Conservation (phyloP, 2,797 vertebrate species). For the Adrianichthys oophorus region DNA sequence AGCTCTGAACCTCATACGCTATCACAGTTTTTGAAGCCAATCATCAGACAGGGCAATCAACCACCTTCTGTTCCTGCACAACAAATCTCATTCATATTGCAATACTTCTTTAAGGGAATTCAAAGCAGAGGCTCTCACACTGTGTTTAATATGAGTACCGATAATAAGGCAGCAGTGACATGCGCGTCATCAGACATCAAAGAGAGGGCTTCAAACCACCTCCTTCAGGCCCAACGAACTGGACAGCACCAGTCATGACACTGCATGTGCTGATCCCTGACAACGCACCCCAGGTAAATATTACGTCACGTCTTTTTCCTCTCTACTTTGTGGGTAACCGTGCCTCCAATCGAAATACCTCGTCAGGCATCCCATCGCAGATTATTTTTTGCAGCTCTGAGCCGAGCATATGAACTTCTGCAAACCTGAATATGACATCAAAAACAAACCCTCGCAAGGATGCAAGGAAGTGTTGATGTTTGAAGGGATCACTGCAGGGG, state of each 20-base stretch:
- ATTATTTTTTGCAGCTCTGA: constrained; percentile 3
- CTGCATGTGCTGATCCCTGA: constrained; percentile 6
- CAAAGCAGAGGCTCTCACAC: constrained; percentile 36
- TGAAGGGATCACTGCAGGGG: neutral
- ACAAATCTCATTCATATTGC: constrained; percentile 63
- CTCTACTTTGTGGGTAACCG: constrained; percentile 4
- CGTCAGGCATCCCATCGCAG: constrained; percentile 9
- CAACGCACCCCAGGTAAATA: constrained; percentile 13
- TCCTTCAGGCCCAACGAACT: constrained; percentile 31
- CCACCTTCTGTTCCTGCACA: constrained; percentile 30
- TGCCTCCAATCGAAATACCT: constrained; percentile 10
- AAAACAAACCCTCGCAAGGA: constrained; percentile 7
- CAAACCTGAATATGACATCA: neutral
- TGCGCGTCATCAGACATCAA: constrained; percentile 50
- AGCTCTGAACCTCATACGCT: constrained; percentile 11
- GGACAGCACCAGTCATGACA: constrained; percentile 17
- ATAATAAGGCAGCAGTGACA: constrained; percentile 45
- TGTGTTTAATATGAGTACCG: constrained; percentile 38
- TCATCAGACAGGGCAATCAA: constrained; percentile 44
- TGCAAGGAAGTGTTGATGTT: neutral
- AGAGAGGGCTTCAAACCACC: constrained; percentile 44
- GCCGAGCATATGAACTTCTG: constrained; percentile 5
- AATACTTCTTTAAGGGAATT: constrained; percentile 64
- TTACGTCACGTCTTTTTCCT: constrained; percentile 8
- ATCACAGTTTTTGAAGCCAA: constrained; percentile 17